Evolutionary conservation across 2,888 invertebrate genomes (phyloP).

Genomic region (Phengaris arion): DNA sequence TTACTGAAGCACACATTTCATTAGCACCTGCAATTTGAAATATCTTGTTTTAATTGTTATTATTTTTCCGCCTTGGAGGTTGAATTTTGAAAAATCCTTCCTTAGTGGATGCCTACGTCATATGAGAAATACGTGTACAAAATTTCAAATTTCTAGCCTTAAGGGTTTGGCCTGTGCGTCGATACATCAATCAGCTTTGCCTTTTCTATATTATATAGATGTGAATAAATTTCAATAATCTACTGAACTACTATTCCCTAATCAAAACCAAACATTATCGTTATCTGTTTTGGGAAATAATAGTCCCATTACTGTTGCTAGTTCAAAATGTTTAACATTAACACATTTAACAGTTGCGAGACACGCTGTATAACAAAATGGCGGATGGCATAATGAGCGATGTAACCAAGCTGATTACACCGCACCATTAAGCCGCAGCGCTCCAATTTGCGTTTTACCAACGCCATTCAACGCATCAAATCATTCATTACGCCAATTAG

Average conservation of each 20-base stretch:
- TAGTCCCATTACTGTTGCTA: neutral
- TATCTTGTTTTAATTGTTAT: too few relatives aligned
- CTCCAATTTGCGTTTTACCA: conserved; percentile 31
- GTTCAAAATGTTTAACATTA: neutral
- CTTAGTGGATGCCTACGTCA: too few relatives aligned
- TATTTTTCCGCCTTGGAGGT: too few relatives aligned
- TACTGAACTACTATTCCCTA: neutral
- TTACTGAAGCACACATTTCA: too few relatives aligned
- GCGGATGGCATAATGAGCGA: conserved; percentile 29
- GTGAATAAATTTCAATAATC: neutral
- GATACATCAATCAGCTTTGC: too few relatives aligned
- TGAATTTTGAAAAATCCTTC: too few relatives aligned
- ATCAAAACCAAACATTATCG: neutral
- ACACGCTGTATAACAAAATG: conserved; percentile 30
- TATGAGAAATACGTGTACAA: too few relatives aligned
- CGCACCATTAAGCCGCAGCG: conserved; percentile 27
- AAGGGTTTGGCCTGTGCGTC: too few relatives aligned
- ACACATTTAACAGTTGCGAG: conserved; percentile 4
- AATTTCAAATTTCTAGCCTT: too few relatives aligned
- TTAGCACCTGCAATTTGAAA: too few relatives aligned
- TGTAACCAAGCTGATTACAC: conserved; percentile 32
- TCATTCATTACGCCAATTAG: conserved; percentile 31
- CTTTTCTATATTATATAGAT: too few relatives aligned
- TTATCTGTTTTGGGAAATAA: neutral
- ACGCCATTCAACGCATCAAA: conserved; percentile 30